Percentiles rank a stretch among this genome's conserved stretches.
Evolutionary conservation across 2,888 invertebrate genomes (phyloP).

Genomic region (Microchrysa polita): DNA sequence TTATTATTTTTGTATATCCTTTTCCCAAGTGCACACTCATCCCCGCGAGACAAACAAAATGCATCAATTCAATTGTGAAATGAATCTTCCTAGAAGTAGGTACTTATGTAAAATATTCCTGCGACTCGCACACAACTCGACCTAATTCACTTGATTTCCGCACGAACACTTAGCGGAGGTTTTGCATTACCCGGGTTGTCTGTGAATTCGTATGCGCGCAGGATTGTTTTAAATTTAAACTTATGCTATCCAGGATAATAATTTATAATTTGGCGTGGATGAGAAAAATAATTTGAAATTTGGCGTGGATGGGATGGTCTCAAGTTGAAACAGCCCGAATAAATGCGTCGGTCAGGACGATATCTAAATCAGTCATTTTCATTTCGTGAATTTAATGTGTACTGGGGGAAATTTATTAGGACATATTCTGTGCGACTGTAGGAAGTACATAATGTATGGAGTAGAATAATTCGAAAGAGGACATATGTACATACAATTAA

Average conservation of each 20-base stretch:
- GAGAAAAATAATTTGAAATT: too few relatives aligned
- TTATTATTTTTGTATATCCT: neutral
- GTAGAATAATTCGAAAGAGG: neutral
- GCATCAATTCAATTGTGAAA: constrained; percentile 22
- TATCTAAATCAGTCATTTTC: constrained; percentile 24
- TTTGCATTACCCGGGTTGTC: constrained; percentile 1
- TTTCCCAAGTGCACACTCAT: constrained; percentile 16
- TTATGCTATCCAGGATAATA: neutral
- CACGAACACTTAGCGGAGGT: neutral
- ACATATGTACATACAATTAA: too few relatives aligned
- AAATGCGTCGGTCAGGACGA: constrained; percentile 5
- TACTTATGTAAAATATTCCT: neutral
- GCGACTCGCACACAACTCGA: constrained; percentile 6
- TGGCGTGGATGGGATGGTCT: neutral
- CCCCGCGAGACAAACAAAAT: neutral
- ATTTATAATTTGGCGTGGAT: neutral
- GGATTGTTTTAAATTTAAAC: neutral
- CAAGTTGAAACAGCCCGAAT: neutral
- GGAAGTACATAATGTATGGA: constrained; percentile 1
- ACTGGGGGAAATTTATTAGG: constrained; percentile 9
- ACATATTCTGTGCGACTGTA: neutral
- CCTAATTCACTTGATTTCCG: constrained; percentile 16
- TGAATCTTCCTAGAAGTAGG: constrained; percentile 23
- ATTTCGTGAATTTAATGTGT: constrained; percentile 20
- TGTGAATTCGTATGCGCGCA: too few relatives aligned